Conservation (phyloP, 2,113 vertebrate species). For the Microtus oregoni region DNA sequence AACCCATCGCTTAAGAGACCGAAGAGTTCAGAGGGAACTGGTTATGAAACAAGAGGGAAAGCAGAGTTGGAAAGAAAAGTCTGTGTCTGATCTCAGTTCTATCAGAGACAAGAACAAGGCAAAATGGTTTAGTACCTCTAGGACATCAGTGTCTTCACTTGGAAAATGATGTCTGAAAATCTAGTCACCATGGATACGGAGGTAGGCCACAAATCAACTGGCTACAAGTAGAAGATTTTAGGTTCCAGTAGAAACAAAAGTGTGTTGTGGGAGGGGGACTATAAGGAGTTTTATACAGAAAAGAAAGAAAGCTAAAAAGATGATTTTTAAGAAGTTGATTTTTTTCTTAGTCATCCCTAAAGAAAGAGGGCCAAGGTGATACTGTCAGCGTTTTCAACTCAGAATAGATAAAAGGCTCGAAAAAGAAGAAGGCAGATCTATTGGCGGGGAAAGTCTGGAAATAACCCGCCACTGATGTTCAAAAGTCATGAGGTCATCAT, state of each 20-base stretch:
- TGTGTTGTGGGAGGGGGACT: not conserved
- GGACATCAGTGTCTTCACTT: constrained; percentile 21
- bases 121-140: not conserved
- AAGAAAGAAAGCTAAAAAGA: constrained; percentile 45
- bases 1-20: not conserved
- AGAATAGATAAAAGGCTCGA: constrained; percentile 81
- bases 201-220: not conserved
- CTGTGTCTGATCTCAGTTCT: constrained; percentile 19
- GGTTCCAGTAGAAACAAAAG: constrained; percentile 29
- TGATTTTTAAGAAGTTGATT: constrained; percentile 70
- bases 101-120: not conserved
- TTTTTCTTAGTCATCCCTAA: constrained; percentile 69
- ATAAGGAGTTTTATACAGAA: constrained; percentile 46
- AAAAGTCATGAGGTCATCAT: constrained; percentile 79
- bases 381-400: constrained; percentile 64
- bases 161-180: constrained; percentile 4
- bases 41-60: constrained; percentile 49
- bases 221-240: constrained; percentile 30
- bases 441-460: constrained; percentile 75
- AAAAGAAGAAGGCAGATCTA: constrained; percentile 57
- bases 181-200: not conserved
- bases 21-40: constrained; percentile 15
- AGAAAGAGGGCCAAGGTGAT: constrained; percentile 71
- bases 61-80: constrained; percentile 23
- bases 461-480: constrained; percentile 80